phyloP scores from a whole-genome alignment of 2,888 invertebrate species.

The Chrysolina haemoptera region DNA sequence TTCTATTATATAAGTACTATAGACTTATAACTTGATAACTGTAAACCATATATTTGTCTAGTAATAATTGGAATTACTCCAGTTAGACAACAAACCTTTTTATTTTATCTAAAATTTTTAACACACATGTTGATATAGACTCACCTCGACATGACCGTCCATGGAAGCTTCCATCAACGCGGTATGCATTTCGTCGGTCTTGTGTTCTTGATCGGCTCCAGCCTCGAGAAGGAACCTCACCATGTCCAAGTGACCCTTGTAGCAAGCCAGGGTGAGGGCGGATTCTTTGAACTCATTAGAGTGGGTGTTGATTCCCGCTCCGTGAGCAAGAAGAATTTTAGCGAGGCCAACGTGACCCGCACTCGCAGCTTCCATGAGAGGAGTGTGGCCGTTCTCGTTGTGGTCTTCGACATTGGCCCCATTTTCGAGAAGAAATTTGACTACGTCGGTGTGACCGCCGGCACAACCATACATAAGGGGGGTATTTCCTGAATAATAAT shows the following conservation, averaged over 20 bases:
- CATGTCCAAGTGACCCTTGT: constrained; percentile 99
- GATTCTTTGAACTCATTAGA: constrained; percentile 99
- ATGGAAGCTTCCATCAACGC: constrained; percentile 99
- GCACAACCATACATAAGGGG: constrained; percentile 98
- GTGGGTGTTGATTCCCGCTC: constrained; percentile 98
- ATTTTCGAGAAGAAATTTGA: constrained; percentile 81
- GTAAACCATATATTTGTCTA: too few relatives aligned
- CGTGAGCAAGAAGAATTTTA: constrained; percentile 90
- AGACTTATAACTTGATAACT: too few relatives aligned
- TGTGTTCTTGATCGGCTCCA: constrained; percentile 97
- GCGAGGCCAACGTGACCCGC: constrained; percentile 96
- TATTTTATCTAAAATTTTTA: too few relatives aligned
- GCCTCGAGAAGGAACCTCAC: constrained; percentile 95
- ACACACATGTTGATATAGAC: too few relatives aligned
- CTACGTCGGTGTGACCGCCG: constrained; percentile 94
- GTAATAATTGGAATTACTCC: too few relatives aligned
- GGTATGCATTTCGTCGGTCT: constrained; percentile 99
- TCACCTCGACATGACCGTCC: constrained; percentile 96
- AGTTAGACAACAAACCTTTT: too few relatives aligned
- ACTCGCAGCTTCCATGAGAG: constrained; percentile 98
- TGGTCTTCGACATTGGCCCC: constrained; percentile 98
- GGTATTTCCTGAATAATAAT: constrained; percentile 80
- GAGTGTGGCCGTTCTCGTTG: constrained; percentile 99
- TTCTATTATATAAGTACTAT: too few relatives aligned
- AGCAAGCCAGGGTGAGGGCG: constrained; percentile 82